Percentiles rank a stretch among this genome's conserved stretches.
phyloP scores from a whole-genome alignment of 2,113 vertebrate genomes.

The Gavia stellata region DNA sequence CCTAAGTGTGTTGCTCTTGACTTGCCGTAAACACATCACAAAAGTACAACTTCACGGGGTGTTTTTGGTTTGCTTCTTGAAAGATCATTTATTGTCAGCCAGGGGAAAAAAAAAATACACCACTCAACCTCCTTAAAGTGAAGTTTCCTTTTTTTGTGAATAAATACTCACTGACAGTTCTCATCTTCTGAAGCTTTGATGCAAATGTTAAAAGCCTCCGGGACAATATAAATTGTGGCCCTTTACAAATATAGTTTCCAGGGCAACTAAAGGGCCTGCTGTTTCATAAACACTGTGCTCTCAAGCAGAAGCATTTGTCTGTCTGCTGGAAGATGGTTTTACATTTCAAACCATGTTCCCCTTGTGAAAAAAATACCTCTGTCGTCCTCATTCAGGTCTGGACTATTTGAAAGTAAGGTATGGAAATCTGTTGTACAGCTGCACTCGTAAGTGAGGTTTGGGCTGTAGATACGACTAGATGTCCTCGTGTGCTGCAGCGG shows the following conservation, averaged over 20 bases:
- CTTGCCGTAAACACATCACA: neutral
- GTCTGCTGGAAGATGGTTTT: neutral
- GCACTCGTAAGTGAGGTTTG: neutral
- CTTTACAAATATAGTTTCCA: conserved; percentile 31
- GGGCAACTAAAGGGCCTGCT: conserved; percentile 10
- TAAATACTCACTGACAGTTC: neutral
- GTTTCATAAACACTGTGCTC: neutral
- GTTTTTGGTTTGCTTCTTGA: neutral
- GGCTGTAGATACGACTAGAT: neutral
- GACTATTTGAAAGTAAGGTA: neutral
- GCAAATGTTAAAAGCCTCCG: neutral
- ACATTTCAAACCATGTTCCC: neutral
- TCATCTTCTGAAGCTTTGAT: neutral
- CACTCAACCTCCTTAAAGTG: neutral
- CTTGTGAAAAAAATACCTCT: neutral
- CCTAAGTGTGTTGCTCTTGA: neutral
- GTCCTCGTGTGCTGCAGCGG: neutral
- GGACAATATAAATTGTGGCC: conserved; percentile 13
- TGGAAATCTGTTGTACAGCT: neutral
- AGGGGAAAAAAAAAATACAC: neutral
- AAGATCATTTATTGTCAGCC: neutral
- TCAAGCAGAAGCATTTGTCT: neutral
- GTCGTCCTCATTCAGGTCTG: neutral
- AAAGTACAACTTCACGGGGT: neutral
- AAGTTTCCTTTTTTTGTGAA: neutral